Percentiles rank a stretch among this genome's conserved stretches.
Conservation (phyloP, 2,888 invertebrate species). For the Oxycera nigricornis region DNA sequence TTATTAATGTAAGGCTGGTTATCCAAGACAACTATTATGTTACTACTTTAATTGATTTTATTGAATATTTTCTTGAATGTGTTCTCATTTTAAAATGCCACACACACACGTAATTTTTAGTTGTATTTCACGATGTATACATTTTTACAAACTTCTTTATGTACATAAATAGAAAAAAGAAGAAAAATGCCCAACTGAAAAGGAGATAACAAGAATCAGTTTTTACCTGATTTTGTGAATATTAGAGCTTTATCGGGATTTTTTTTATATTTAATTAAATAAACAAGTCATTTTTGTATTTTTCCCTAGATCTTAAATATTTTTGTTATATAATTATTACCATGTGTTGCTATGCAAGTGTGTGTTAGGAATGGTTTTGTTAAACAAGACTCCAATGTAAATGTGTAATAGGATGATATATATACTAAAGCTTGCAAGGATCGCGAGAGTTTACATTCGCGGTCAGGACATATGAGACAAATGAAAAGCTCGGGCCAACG, state of each 20-base stretch:
- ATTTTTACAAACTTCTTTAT: constrained; percentile 37
- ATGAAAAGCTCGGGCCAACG: constrained; percentile 9
- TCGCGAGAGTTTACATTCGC: neutral
- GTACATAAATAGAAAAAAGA: constrained; percentile 33
- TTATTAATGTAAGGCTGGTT: constrained; percentile 60
- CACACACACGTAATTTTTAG: constrained; percentile 42
- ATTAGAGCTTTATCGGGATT: constrained; percentile 37
- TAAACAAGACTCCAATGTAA: constrained; percentile 24
- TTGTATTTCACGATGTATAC: constrained; percentile 38
- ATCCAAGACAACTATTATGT: constrained; percentile 61
- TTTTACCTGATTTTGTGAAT: constrained; percentile 28
- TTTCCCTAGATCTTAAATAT: constrained; percentile 38
- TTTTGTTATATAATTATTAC: constrained; percentile 37
- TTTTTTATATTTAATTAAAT: constrained; percentile 27
- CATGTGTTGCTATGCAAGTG: constrained; percentile 36
- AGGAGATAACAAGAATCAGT: constrained; percentile 16
- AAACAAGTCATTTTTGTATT: constrained; percentile 37
- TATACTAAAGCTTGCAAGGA: no score
- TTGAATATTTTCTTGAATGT: constrained; percentile 44
- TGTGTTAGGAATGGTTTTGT: constrained; percentile 33
- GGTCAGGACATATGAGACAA: neutral
- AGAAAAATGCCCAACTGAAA: neutral
- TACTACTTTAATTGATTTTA: constrained; percentile 48
- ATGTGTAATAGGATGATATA: no score
- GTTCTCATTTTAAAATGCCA: constrained; percentile 43